phyloP scores from a whole-genome alignment of 2,797 vertebrate species.

The Myripristis jacobus region DNA sequence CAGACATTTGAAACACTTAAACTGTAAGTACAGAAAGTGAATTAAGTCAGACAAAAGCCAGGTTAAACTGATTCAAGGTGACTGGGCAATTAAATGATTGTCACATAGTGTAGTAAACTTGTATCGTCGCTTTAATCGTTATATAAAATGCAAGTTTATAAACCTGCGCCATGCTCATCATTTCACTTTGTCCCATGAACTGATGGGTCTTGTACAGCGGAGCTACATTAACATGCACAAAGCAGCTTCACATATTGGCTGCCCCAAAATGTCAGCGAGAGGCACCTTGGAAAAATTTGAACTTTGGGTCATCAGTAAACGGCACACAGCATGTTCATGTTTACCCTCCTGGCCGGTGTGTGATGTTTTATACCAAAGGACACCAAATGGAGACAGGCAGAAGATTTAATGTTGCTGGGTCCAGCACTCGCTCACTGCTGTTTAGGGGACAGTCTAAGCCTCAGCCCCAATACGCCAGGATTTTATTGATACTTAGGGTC shows the following conservation, averaged over 20 bases:
- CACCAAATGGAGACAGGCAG: slow-evolving; percentile 13
- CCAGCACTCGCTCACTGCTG: background rate
- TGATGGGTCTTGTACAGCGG: background rate
- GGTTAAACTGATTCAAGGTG: slow-evolving; percentile 55
- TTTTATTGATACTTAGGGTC: too few species aligned
- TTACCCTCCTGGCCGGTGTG: slow-evolving; percentile 40
- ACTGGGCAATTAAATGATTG: slow-evolving; percentile 44
- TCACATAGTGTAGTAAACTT: slow-evolving; percentile 12
- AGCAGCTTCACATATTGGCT: background rate
- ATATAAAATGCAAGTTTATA: background rate
- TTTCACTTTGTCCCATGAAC: slow-evolving; percentile 22
- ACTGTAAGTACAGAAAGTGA: slow-evolving; percentile 57
- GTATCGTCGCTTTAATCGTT: slow-evolving; percentile 17
- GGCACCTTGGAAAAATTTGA: too few species aligned
- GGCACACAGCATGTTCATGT: too few species aligned
- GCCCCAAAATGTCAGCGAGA: slow-evolving; percentile 11
- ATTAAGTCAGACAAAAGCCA: slow-evolving; percentile 67
- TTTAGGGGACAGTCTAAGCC: too few species aligned
- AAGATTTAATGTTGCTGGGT: slow-evolving; percentile 18
- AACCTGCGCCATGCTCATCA: background rate
- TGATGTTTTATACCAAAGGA: slow-evolving; percentile 40
- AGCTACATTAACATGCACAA: background rate
- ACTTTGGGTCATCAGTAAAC: too few species aligned
- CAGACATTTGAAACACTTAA: slow-evolving; percentile 67
- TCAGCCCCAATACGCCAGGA: too few species aligned